phyloP scores from a whole-genome alignment of 92 coral and sea anemone species.

The Meandrina meandrites region DNA sequence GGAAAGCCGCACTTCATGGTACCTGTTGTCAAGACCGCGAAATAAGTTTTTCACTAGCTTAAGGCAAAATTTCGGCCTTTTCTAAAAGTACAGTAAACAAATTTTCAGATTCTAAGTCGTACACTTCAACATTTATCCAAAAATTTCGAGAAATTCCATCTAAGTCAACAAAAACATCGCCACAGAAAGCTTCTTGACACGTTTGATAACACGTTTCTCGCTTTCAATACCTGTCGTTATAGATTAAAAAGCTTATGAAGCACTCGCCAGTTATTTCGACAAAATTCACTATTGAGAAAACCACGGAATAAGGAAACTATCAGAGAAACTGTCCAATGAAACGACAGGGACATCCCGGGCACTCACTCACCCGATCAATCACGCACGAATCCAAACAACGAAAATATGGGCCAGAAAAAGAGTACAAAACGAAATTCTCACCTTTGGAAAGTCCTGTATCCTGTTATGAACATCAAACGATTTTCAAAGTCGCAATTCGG shows the following conservation, averaged over 20 bases:
- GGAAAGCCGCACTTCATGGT: slow-evolving; percentile 36
- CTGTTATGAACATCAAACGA: slow-evolving; percentile 10
- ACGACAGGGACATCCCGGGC: slow-evolving; percentile 15
- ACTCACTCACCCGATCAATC: slow-evolving; percentile 35
- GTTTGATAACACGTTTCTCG: slow-evolving; percentile 44
- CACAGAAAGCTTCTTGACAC: slow-evolving; percentile 37
- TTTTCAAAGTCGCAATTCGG: slow-evolving; percentile 8
- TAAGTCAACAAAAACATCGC: slow-evolving; percentile 37
- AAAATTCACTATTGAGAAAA: neutral
- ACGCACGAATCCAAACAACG: slow-evolving; percentile 57
- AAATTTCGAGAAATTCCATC: slow-evolving; percentile 15
- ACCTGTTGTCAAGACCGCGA: slow-evolving; percentile 39
- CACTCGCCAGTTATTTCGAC: neutral
- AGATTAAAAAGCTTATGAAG: slow-evolving; percentile 12
- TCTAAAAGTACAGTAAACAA: neutral
- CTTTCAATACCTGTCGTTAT: slow-evolving; percentile 32
- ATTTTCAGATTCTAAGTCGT: no score
- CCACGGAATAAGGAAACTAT: neutral
- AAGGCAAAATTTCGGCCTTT: neutral
- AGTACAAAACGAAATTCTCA: slow-evolving; percentile 27
- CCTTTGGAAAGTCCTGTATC: slow-evolving; percentile 18
- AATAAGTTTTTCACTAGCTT: neutral
- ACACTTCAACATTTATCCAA: neutral
- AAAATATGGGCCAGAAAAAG: slow-evolving; percentile 18
- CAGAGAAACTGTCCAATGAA: neutral